phyloP scores from a whole-genome alignment of 2,888 invertebrate species.

The Drosophila neoperkinsi region DNA sequence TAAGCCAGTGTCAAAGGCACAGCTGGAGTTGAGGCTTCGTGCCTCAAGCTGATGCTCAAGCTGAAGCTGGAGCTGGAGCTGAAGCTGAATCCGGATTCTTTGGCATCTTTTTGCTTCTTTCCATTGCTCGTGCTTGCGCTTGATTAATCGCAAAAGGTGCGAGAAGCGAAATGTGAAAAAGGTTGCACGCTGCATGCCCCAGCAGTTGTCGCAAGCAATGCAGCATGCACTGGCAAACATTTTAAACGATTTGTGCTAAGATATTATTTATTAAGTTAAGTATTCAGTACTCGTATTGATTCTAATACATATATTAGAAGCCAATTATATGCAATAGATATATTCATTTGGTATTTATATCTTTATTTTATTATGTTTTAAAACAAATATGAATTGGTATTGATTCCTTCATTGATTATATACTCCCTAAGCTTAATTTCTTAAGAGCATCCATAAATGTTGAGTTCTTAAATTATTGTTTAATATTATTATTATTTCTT shows the following conservation, averaged over 20 bases:
- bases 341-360: not conserved
- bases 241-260: fast-evolving
- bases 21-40: slow-evolving; percentile 64
- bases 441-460: not conserved
- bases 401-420: not conserved
- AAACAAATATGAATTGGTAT: not conserved
- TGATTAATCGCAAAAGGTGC: slow-evolving; percentile 79
- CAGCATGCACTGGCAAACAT: slow-evolving; percentile 30
- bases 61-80: not conserved
- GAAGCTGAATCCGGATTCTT: not conserved
- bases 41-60: not conserved
- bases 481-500: not conserved
- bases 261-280: not conserved
- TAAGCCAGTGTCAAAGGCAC: slow-evolving; percentile 82
- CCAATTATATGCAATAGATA: not conserved
- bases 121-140: slow-evolving; percentile 47
- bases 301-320: not conserved
- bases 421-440: too few species aligned
- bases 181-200: slow-evolving; percentile 33
- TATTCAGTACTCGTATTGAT: not conserved
- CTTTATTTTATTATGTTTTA: not conserved
- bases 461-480: not conserved
- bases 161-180: slow-evolving; percentile 42
- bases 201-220: slow-evolving; percentile 47
- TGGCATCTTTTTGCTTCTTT: slow-evolving; percentile 14